Conservation (phyloP, 2,113 vertebrate species). For the Oreocharis arfaki region DNA sequence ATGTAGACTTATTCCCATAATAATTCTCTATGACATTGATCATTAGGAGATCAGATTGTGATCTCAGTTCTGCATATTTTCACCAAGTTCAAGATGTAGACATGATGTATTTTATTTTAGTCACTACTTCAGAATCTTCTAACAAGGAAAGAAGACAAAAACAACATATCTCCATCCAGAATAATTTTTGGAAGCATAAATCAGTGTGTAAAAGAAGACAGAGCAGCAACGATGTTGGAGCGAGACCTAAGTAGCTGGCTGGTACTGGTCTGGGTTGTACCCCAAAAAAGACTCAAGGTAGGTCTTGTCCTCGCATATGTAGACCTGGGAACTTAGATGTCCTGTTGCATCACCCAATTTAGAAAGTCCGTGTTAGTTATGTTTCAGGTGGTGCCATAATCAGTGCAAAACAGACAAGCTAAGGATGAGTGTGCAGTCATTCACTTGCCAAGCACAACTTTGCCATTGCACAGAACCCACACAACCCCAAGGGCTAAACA, state of each 20-base stretch:
- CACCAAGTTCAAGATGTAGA: background rate
- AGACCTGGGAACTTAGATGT: background rate
- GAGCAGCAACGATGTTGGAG: background rate
- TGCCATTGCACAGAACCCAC: background rate
- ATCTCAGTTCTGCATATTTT: background rate
- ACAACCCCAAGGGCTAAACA: background rate
- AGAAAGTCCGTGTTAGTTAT: background rate
- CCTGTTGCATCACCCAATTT: background rate
- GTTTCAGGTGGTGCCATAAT: background rate
- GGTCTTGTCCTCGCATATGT: background rate
- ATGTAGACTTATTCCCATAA: background rate
- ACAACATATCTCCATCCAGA: background rate
- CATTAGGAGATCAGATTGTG: background rate
- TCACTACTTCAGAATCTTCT: background rate
- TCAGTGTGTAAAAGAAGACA: background rate
- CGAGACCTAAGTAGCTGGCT: background rate
- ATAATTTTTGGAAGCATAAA: background rate
- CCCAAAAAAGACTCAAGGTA: background rate
- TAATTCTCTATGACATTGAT: background rate
- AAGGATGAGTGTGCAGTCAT: background rate
- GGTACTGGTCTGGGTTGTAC: background rate
- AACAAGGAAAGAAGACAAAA: background rate
- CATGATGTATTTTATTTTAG: background rate
- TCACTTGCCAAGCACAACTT: fast-evolving
- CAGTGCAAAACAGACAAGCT: background rate